Evolutionary conservation across 2,888 invertebrate species (phyloP), one percentile per base, ranked within the genome.

Genomic region (Drosophila buzzatii): DNA sequence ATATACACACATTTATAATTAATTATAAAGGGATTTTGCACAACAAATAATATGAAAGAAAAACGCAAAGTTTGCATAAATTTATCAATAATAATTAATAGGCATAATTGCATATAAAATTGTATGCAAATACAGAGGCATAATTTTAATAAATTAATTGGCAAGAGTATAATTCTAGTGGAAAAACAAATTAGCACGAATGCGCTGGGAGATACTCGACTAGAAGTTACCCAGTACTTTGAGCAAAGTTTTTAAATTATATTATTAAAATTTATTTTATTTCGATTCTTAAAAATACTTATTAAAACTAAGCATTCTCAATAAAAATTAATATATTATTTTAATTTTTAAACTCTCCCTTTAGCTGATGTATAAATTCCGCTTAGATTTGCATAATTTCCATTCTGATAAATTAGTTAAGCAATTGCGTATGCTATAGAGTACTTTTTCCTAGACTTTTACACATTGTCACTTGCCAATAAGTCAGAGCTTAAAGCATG

Each of bases 21-120:
- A 64, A 60, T 58, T 57, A 53, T 27, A 56, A 56, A 62, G 52
- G 20, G 10, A 18, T 12, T 41, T 31, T 39, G 44, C 42, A 52
- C 68, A 52, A 27, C 23, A 64, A 59, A 45, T 18, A 12, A 16
- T 18, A 23, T n/a, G 41, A 27, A 27, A 27, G 10, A 67, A 53
- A 61, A 41, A 31, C n/a, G 47, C 49, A 42, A 14, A 61, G 39
- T 73, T 78, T 64, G 52, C 78, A 65, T 51, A 44, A 64, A 67
- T 42, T 41, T 18, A 53, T 47, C 52, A 67, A 57, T 61, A 51
- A 51, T 56, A 55, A 76, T 37, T 68, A 45, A 77, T 57, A 47
- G 16, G 18, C 23, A 14, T 42, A 68, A 75, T 70, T 58, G 61
- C 39, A 42, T 55, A 31, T 16, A n/a, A 56, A 16, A 0, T 9